phyloP scores from a whole-genome alignment of 2,113 vertebrate genomes.

The Petromus typicus region DNA sequence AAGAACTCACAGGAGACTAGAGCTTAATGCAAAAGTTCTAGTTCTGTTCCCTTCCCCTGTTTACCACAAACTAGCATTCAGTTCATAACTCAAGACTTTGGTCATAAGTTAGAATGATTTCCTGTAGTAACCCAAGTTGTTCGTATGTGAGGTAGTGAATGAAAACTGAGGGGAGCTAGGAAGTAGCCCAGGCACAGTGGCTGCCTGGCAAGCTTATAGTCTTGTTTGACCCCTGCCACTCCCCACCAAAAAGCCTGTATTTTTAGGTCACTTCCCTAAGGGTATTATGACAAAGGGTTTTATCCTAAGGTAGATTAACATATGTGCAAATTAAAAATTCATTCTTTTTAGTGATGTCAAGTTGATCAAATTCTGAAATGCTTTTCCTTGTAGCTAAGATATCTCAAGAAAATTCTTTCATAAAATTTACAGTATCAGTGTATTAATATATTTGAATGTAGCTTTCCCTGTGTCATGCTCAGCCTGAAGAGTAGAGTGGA shows the following conservation, averaged over 20 bases:
- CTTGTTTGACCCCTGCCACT: no score
- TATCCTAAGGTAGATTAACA: background rate
- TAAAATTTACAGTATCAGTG: background rate
- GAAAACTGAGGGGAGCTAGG: conserved; percentile 33
- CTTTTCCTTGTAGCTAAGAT: background rate
- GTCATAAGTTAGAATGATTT: no score
- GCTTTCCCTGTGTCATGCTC: background rate
- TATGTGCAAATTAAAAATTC: background rate
- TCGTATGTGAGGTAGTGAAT: background rate
- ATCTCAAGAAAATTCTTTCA: conserved; percentile 5
- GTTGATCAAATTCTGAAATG: conserved; percentile 23
- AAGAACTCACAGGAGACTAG: no score
- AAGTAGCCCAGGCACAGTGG: no score
- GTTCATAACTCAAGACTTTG: no score
- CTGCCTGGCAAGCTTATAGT: no score
- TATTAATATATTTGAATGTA: background rate
- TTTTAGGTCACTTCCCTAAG: conserved; percentile 31
- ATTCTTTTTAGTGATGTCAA: background rate
- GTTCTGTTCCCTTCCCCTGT: no score
- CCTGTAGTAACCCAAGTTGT: no score
- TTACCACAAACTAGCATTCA: no score
- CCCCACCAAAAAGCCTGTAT: background rate
- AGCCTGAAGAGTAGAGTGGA: background rate
- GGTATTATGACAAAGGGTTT: background rate
- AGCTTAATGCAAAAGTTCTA: no score